Evolutionary conservation across 2,888 invertebrate genomes (phyloP), one percentile per base, ranked within the genome.

Genomic region (Nomada fucata): DNA sequence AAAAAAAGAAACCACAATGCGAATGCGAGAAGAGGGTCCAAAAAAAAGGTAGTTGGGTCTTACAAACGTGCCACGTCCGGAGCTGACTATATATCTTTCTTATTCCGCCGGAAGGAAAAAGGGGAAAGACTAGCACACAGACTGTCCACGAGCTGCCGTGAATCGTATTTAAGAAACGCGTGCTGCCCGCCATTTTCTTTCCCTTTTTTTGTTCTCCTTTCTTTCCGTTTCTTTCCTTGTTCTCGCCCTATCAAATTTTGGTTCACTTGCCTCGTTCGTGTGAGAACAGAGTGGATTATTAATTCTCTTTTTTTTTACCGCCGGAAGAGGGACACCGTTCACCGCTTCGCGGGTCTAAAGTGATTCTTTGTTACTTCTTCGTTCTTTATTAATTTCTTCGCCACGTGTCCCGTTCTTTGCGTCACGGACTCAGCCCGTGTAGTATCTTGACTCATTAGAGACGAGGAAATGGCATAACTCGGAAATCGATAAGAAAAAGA

Each of bases 1-100:
- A 65, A 29, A 50, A 47, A 50, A 65, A 59, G 61, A 36, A 61
- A 67, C 44, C 26, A 67, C 29, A 75, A 84, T 85, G 86, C 79
- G 86, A 84, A 83, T 82, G 86, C 72, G 85, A 84, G 87, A 88
- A 85, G 89, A 91, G 91, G 89, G 90, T 90, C 90, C 90, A 90
- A 91, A 76, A 74, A 71, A 83, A 84, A 15, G 84, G 71, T 86
- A 84, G 79, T 71, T 84, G 42, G 85, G 83, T 85, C 79, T 87
- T 86, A 36, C 81, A 75, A 83, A 85, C 75, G 88, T 88, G 86
- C 88, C 86, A 88, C 88, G 79, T 88, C 79, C 74, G 72, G 76
- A 77, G 70, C 64, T 72, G 47, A 75, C 52, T 72, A 20, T 69
- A 61, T 79, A 47, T 29, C 47, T 79, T 61, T 81, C 70, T 80